Evolutionary conservation across 1,140 invertebrate genomes (phyloP), one percentile per base, ranked within the genome.

Genomic region (Papilio polyxenes): DNA sequence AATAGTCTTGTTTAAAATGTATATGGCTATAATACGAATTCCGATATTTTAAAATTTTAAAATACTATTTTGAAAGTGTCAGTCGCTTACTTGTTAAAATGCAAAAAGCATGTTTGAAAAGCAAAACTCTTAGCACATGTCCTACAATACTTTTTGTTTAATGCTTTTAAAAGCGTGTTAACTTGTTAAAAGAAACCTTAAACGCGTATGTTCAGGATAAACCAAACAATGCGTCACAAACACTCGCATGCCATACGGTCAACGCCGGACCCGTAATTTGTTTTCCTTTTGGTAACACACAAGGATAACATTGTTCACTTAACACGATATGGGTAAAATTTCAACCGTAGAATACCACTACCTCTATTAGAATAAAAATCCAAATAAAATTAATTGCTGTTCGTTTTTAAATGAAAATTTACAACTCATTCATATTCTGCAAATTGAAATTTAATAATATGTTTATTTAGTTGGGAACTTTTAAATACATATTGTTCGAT

Each of bases 171-270:
- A 15, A 77, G 10, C 13, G 11, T 53, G n/a, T 31, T 48, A 53
- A 51, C 44, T 31, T 31, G 75, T 77, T 23, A 5, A 77, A 53
- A 4, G 75, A 53, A 77, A 77, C 49, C 23, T 53, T 77, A 77
- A 77, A 77, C 20, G 49, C 49, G 20, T 56, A 31, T 77, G 75
- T 77, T 51, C 75, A 53, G 75, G 44, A 37, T 49, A 53, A 76
- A 81, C 20, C 72, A 75, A 74, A 81, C 80, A 56, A 81, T 44
- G 51, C 62, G 37, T 31, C 44, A 20, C 76, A 51, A 81, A 85
- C 82, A 82, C 75, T 80, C 80, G 82, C 80, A 44, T 78, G 11
- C 8, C 31, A 31, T 75, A 81, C 82, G 51, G 81, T 80, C 40
- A 59, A 75, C 48, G 17, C 23, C 20, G 40, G 31, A 49, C 44